These are phyloP conservation scores for Amphilophus citrinellus DNA, from an alignment of 2,113 vertebrate species.

Conservation along the genomic window DNA sequence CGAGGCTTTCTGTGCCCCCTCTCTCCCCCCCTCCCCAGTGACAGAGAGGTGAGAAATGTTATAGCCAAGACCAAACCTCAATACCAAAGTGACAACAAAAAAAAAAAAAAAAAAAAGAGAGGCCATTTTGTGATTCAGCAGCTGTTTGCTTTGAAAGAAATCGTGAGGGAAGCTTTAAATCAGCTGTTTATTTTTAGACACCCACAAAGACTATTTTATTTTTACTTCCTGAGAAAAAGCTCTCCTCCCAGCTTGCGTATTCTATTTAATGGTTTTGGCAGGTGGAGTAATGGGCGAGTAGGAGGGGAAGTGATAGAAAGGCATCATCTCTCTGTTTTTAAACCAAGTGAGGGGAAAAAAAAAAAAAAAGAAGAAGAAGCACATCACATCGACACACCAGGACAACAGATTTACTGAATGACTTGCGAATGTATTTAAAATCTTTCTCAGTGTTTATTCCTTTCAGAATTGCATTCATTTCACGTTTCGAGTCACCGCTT, in stretches of 20 bases:
- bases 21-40: not conserved
- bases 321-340: constrained; percentile 47
- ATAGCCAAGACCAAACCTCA: constrained; percentile 66
- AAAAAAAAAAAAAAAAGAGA: not conserved
- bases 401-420: constrained; percentile 57
- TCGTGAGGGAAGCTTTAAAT: constrained; percentile 44
- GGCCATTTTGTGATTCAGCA: constrained; percentile 30
- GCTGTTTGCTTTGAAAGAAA: constrained; percentile 34
- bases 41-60: constrained; percentile 24
- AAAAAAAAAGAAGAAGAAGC: not conserved
- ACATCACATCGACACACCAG: constrained; percentile 12
- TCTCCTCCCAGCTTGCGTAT: constrained; percentile 42
- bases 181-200: constrained; percentile 47
- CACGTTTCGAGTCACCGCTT: constrained; percentile 40
- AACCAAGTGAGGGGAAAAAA: constrained; percentile 5
- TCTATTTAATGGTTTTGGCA: constrained; percentile 59
- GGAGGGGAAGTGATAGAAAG: constrained; percentile 54
- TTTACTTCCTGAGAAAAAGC: constrained; percentile 31
- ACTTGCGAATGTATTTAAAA: constrained; percentile 67
- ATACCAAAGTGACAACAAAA: constrained; percentile 73
- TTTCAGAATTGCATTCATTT: constrained; percentile 33
- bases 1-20: constrained; percentile 2
- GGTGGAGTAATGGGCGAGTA: constrained; percentile 54
- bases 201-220: constrained; percentile 55
- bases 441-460: constrained; percentile 40